Percentiles rank a stretch among this genome's conserved stretches.
phyloP scores from a whole-genome alignment of 2,888 invertebrate genomes.

The Prosopocoilus inquinatus region DNA sequence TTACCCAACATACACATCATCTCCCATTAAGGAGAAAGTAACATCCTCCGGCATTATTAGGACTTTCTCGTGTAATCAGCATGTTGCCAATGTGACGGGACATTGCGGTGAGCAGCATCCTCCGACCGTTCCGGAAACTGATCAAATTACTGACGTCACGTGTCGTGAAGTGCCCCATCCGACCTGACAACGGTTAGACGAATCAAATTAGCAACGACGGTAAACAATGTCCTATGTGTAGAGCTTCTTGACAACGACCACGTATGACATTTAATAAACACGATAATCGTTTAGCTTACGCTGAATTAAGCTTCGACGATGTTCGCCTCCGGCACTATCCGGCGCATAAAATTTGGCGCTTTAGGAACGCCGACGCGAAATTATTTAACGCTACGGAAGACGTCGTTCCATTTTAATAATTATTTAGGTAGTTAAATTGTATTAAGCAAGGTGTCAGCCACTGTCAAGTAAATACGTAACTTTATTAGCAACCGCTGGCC shows the following conservation, averaged over 20 bases:
- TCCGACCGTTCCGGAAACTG: constrained; percentile 34
- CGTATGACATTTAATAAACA: constrained; percentile 24
- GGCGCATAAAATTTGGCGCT: too few relatives aligned
- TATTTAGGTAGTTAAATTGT: constrained; percentile 20
- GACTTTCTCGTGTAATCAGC: constrained; percentile 37
- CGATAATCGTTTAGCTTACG: constrained; percentile 21
- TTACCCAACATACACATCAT: constrained; percentile 9
- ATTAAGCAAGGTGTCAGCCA: constrained; percentile 23
- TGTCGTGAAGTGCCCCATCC: constrained; percentile 45
- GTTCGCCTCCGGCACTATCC: too few relatives aligned
- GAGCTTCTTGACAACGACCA: constrained; percentile 20
- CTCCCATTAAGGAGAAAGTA: constrained; percentile 8
- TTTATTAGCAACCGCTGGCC: constrained; percentile 34
- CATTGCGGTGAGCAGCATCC: constrained; percentile 36
- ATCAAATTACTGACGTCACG: constrained; percentile 45
- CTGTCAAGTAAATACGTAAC: constrained; percentile 33
- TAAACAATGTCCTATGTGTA: constrained; percentile 24
- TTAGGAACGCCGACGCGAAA: too few relatives aligned
- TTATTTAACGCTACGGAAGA: too few relatives aligned
- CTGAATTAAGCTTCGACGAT: too few relatives aligned
- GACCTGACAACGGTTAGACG: constrained; percentile 45
- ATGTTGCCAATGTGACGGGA: constrained; percentile 37
- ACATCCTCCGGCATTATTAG: constrained; percentile 27
- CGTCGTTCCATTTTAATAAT: constrained; percentile 14
- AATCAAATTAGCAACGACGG: constrained; percentile 42